These are phyloP conservation scores for Chironomus striatipennis DNA, from an alignment of 1,140 invertebrate species.

Conservation along the genomic window DNA sequence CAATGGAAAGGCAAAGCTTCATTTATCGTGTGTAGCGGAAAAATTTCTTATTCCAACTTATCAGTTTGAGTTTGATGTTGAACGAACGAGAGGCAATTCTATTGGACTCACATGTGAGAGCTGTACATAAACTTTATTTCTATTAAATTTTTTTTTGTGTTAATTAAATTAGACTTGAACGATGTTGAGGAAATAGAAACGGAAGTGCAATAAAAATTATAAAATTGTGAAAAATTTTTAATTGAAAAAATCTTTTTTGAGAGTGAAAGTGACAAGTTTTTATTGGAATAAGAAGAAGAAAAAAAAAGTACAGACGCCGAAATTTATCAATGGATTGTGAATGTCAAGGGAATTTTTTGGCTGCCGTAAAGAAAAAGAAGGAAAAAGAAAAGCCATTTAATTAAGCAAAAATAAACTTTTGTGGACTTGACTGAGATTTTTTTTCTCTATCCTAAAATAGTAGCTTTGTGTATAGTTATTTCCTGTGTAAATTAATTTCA, in stretches of 20 bases:
- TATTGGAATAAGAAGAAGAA: neutral
- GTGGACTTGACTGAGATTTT: neutral
- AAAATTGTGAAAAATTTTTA: neutral
- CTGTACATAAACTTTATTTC: conserved; percentile 5
- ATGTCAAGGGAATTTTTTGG: neutral
- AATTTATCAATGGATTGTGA: neutral
- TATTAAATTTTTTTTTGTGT: neutral
- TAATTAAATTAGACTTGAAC: neutral
- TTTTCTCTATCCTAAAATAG: neutral
- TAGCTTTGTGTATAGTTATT: neutral
- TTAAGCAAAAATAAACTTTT: too few relatives aligned
- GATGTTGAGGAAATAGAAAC: neutral
- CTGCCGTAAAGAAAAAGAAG: neutral
- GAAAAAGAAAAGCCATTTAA: neutral
- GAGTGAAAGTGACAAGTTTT: neutral
- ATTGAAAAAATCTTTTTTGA: neutral
- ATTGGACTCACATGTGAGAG: neutral
- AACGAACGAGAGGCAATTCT: neutral
- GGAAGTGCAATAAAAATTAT: neutral
- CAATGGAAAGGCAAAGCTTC: neutral
- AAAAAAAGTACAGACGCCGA: neutral
- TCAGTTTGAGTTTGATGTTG: conserved; percentile 20
- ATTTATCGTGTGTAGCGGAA: neutral
- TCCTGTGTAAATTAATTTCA: neutral
- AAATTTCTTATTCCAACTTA: neutral